Evolutionary conservation across 2,888 invertebrate species (phyloP).

Genomic region (Acronicta leporina): DNA sequence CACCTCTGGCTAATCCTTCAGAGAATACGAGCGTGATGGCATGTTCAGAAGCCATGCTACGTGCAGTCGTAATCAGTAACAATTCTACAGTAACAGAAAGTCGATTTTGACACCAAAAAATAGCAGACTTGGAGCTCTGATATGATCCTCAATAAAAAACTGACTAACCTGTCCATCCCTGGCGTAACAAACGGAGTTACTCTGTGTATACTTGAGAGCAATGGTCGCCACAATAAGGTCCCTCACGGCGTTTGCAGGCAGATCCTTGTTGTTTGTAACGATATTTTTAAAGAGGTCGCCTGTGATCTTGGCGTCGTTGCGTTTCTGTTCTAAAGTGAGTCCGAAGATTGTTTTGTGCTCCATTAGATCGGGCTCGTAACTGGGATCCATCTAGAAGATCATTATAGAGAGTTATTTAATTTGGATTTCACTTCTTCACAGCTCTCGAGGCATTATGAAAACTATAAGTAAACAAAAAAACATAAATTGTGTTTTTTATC

Average conservation of each 20-base stretch:
- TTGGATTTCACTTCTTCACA: not conserved
- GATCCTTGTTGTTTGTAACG: slow-evolving; percentile 91
- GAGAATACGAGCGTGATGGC: no score
- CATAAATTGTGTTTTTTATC: no score
- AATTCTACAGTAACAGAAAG: no score
- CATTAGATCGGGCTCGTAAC: slow-evolving; percentile 93
- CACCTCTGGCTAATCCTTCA: no score
- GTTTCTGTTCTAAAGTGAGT: slow-evolving; percentile 92
- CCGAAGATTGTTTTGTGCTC: slow-evolving; percentile 91
- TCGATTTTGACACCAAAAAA: no score
- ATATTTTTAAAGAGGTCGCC: slow-evolving; percentile 93
- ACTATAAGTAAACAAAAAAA: no score
- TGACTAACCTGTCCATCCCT: slow-evolving; percentile 94
- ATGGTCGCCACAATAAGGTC: slow-evolving; percentile 99
- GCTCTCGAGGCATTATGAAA: not conserved
- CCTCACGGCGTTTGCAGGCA: slow-evolving; percentile 93
- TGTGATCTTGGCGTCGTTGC: slow-evolving; percentile 96
- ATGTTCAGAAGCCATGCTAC: no score
- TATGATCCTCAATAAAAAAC: not conserved
- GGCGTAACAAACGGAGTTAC: slow-evolving; percentile 99
- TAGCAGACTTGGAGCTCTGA: no score
- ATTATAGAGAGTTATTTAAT: not conserved
- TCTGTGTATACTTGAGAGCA: slow-evolving; percentile 99
- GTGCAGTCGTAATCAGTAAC: no score
- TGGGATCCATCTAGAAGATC: slow-evolving; percentile 93